Evolutionary conservation across 2,113 vertebrate genomes (phyloP), one percentile per base, ranked within the genome.

Genomic region (Apaloderma vittatum): DNA sequence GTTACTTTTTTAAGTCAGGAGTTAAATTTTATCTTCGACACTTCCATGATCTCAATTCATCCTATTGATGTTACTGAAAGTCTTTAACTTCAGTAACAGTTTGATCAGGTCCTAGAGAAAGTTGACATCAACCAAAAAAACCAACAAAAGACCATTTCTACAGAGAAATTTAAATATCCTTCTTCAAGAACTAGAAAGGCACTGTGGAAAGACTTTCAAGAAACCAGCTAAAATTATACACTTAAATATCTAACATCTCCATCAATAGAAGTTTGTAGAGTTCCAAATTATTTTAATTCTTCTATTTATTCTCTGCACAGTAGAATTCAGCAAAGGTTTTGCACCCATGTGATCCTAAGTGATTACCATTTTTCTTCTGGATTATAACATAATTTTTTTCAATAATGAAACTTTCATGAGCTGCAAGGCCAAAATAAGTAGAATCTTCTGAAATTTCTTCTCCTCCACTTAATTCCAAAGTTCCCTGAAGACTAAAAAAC

Each of bases 381-480:
- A 21, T 85, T 92, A 79, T 81, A 88, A 75, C 7, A 67, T 78
- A 92, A 55, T 34, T 95, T 91, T 95, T 97, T 86, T 26, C 54
- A 80, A 40, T 87, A 94, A 89, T 76, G n/a, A 86, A 92, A 76
- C 7, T 94, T 91, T 76, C 6, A 23, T 88, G 74, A 87, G 40
- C 88, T 65, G 70, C 65, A 96, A 76, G 76, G 83, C 43, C 66
- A 84, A 72, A 96, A 90, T 76, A 93, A 97, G 88, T 92, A 92
- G 55, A 95, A 85, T 8, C 8, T 75, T 82, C 54, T 45, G 24
- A 93, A 73, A 66, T 72, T 34, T 55, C 4, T 67, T 66, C 26
- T 68, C 24, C 8, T 4, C 1, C 2, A 10, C 72, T 57, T 86
- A 65, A 67, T 85, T 67, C 78, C 6, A 4, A 82, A 72, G 15